Conservation (phyloP, 2,888 invertebrate species). For the Bugulina stolonifera region DNA sequence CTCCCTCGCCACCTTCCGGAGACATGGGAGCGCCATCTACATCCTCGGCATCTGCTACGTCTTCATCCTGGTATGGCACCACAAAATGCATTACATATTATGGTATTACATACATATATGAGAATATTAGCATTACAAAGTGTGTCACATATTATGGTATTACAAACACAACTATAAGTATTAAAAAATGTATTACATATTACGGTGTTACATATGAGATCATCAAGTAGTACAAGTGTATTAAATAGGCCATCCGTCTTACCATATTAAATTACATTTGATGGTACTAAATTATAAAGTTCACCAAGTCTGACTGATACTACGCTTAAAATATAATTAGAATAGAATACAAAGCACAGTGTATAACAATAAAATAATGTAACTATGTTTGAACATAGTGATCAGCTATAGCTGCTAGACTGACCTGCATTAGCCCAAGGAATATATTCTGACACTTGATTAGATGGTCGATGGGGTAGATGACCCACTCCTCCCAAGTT, state of each 20-base stretch:
- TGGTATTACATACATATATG: neutral
- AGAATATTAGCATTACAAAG: neutral
- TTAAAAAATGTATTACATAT: neutral
- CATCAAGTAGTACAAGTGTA: no score
- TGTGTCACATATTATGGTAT: neutral
- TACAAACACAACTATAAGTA: neutral
- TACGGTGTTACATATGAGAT: no score
- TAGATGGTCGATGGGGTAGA: constrained; percentile 88
- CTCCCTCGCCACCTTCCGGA: constrained; percentile 19
- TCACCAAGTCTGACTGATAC: no score
- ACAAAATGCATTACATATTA: neutral
- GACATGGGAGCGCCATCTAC: constrained; percentile 30
- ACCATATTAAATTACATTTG: no score
- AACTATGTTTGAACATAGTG: no score
- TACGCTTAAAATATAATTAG: no score
- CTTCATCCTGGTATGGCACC: neutral
- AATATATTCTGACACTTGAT: constrained; percentile 82
- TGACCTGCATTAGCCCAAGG: constrained; percentile 64
- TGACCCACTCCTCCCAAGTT: constrained; percentile 96
- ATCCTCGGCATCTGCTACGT: neutral
- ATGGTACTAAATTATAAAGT: no score
- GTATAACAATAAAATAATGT: no score
- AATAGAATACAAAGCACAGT: no score
- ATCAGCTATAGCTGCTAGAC: neutral
- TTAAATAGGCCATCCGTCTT: no score